Percentiles rank a stretch among this genome's conserved stretches.
Conservation (phyloP, 2,113 vertebrate species). For the Dunckerocampus dactyliophorus region DNA sequence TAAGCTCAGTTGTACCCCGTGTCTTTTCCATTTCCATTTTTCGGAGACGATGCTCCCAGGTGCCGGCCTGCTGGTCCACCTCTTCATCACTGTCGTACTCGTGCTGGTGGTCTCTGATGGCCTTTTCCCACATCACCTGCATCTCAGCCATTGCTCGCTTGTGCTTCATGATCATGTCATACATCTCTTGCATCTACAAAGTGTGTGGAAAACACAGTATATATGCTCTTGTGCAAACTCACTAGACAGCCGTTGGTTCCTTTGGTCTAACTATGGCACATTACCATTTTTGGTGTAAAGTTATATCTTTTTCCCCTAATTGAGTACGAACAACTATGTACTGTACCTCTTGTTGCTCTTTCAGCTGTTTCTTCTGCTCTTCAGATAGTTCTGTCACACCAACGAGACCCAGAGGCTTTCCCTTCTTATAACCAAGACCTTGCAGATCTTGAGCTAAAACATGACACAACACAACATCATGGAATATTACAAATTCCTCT, state of each 20-base stretch:
- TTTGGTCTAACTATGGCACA: neutral
- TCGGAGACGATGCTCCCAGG: conserved; percentile 94
- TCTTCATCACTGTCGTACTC: conserved; percentile 97
- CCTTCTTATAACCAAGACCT: conserved; percentile 92
- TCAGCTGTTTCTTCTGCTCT: conserved; percentile 92
- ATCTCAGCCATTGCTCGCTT: conserved; percentile 95
- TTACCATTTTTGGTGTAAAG: neutral
- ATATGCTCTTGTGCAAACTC: neutral
- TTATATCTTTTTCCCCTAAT: neutral
- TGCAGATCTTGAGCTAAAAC: conserved; percentile 85
- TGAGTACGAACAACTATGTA: conserved; percentile 36
- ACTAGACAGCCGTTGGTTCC: neutral
- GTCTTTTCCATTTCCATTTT: conserved; percentile 99
- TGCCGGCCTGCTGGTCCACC: conserved; percentile 83
- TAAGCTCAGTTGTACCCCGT: conserved; percentile 69
- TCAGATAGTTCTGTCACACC: conserved; percentile 94
- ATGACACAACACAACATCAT: neutral
- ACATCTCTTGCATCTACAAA: conserved; percentile 96
- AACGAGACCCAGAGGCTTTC: conserved; percentile 90
- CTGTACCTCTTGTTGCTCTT: conserved; percentile 96
- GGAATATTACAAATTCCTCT: neutral
- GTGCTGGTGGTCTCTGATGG: conserved; percentile 86
- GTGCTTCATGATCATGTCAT: conserved; percentile 96
- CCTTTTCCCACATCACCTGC: conserved; percentile 94
- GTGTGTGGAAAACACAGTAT: neutral